Percentiles rank a stretch among this genome's conserved stretches.
Evolutionary conservation across 2,888 invertebrate genomes (phyloP).

Genomic region (Leucophenga maculata): DNA sequence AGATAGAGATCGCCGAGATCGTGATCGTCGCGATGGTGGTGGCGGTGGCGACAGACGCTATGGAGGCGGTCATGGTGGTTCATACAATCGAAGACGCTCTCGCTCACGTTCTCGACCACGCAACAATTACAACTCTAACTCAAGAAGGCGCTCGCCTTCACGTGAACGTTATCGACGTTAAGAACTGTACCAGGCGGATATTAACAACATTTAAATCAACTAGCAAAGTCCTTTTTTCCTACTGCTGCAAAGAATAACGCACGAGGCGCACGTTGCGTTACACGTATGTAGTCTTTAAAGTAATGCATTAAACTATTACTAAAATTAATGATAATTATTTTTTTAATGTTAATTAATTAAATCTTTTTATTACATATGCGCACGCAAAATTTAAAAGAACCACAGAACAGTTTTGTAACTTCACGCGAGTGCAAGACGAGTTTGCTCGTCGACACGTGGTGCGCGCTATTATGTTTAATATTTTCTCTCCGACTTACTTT

Average conservation of each 20-base stretch:
- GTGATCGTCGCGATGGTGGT: slow-evolving; percentile 41
- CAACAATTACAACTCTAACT: slow-evolving; percentile 57
- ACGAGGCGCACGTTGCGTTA: slow-evolving; percentile 36
- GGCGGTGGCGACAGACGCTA: slow-evolving; percentile 21
- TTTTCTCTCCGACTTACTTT: neutral
- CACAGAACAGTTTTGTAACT: too few relatives aligned
- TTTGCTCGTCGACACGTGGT: neutral
- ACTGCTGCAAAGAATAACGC: too few relatives aligned
- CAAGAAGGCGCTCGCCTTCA: slow-evolving; percentile 67
- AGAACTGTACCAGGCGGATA: neutral
- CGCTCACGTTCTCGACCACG: slow-evolving; percentile 62
- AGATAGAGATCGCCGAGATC: slow-evolving; percentile 42
- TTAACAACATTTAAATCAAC: too few relatives aligned
- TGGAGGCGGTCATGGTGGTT: slow-evolving; percentile 44
- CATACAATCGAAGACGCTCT: slow-evolving; percentile 57
- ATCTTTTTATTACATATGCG: neutral
- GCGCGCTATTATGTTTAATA: neutral
- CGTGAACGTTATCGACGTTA: slow-evolving; percentile 71
- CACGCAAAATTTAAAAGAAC: neutral
- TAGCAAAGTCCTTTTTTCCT: too few relatives aligned
- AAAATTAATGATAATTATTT: neutral
- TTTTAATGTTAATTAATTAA: neutral
- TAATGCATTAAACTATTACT: slow-evolving; percentile 3
- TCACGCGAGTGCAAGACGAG: too few relatives aligned
- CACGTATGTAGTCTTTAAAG: slow-evolving; percentile 53